Evolutionary conservation across 2,797 vertebrate genomes (phyloP).

Genomic region (Urophycis tenuis): DNA sequence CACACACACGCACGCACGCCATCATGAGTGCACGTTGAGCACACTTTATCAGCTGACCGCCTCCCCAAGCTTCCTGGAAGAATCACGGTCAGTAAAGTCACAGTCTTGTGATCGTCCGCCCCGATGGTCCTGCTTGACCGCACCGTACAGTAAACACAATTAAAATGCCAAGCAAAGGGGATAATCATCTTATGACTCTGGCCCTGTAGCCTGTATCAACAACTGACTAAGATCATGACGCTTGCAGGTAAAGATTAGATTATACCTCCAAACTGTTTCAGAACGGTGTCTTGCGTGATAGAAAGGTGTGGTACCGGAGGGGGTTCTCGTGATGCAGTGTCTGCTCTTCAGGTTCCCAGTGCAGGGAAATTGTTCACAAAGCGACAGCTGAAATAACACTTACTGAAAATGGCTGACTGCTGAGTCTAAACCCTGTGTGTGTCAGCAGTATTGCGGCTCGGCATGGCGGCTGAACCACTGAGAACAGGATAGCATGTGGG

Average conservation of each 20-base stretch:
- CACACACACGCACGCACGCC: slow-evolving; percentile 15
- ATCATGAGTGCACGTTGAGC: slow-evolving; percentile 40
- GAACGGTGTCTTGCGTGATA: background rate
- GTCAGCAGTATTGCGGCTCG: background rate
- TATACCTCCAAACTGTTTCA: background rate
- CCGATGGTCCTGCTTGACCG: background rate
- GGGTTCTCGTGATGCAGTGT: background rate
- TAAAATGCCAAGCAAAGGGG: background rate
- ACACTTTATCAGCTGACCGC: slow-evolving; percentile 14
- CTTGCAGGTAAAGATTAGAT: slow-evolving; percentile 1
- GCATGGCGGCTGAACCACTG: background rate
- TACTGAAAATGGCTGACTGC: slow-evolving; percentile 16
- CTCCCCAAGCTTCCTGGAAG: slow-evolving; percentile 28
- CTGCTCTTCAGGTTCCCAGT: background rate
- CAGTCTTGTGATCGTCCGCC: slow-evolving; percentile 15
- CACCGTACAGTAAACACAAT: background rate
- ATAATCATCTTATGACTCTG: background rate
- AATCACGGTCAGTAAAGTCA: slow-evolving; percentile 31
- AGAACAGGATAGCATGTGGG: background rate
- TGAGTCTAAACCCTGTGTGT: slow-evolving; percentile 12
- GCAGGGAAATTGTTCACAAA: background rate
- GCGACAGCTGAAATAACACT: slow-evolving; percentile 45
- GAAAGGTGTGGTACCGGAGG: background rate
- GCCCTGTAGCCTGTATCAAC: background rate
- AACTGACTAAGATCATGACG: background rate